Evolutionary conservation across 2,113 vertebrate genomes (phyloP).

Genomic region (Myotis yumanensis): DNA sequence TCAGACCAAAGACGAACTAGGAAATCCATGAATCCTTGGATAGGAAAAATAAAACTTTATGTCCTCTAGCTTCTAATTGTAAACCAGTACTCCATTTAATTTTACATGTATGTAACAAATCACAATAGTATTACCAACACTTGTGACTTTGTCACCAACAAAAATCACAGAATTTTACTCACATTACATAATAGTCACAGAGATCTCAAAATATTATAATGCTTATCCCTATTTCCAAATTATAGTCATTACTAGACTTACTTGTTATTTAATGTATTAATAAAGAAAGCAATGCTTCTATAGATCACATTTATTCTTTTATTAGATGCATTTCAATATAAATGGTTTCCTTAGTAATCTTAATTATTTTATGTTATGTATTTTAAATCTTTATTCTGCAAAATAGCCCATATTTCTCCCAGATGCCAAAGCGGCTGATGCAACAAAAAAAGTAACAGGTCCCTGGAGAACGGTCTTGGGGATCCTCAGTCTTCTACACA

Average conservation of each 20-base stretch:
- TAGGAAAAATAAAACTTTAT: background rate
- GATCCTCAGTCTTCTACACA: background rate
- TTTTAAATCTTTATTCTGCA: background rate
- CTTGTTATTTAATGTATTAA: conserved; percentile 26
- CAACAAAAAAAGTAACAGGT: background rate
- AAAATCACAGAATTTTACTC: background rate
- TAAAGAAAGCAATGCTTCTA: conserved; percentile 30
- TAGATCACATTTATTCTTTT: background rate
- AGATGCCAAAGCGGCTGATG: background rate
- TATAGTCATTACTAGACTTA: background rate
- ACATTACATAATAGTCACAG: background rate
- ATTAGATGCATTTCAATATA: background rate
- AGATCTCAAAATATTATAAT: conserved; percentile 39
- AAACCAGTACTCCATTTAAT: background rate
- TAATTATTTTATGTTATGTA: conserved; percentile 2
- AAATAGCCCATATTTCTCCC: background rate
- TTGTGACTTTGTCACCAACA: background rate
- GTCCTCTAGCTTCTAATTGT: background rate
- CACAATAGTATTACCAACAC: background rate
- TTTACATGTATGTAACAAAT: background rate
- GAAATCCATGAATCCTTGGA: background rate
- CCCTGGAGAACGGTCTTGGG: background rate
- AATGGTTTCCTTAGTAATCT: background rate
- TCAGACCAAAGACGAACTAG: background rate
- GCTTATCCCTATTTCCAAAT: conserved; percentile 2